Evolutionary conservation across 2,113 vertebrate species (phyloP).

Genomic region (Myocastor coypus): DNA sequence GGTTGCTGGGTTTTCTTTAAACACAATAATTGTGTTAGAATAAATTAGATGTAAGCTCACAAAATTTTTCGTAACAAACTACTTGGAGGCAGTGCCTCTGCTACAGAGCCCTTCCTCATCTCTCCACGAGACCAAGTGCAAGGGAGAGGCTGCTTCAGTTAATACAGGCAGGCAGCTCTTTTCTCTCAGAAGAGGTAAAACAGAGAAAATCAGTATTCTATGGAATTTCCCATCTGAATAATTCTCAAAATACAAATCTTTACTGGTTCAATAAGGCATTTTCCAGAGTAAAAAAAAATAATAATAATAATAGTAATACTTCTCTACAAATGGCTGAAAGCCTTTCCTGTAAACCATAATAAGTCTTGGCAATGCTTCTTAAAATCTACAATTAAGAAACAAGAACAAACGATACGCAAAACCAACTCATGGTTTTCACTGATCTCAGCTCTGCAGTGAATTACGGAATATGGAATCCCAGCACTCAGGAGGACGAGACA

Average conservation of each 20-base stretch:
- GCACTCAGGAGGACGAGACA: background rate
- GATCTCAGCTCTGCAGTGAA: conserved; percentile 11
- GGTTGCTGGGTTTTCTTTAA: background rate
- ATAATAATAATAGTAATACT: too few relatives aligned
- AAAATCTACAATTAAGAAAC: background rate
- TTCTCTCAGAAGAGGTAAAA: background rate
- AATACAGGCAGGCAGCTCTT: background rate
- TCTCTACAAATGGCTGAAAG: conserved; percentile 31
- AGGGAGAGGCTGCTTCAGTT: conserved; percentile 18
- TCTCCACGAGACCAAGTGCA: conserved; percentile 55
- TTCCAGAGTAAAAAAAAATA: conserved; percentile 72
- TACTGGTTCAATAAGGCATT: conserved; percentile 74
- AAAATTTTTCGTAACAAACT: conserved; percentile 47
- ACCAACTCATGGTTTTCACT: background rate
- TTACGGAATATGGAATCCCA: background rate
- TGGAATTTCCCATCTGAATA: conserved; percentile 73
- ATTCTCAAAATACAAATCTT: conserved; percentile 71
- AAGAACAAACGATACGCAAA: background rate
- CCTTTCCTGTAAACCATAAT: conserved; percentile 60
- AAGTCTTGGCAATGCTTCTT: conserved; percentile 25
- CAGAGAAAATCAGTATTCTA: conserved; percentile 16
- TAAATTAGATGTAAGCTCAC: conserved; percentile 53
- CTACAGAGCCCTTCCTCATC: background rate
- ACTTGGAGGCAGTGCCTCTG: background rate
- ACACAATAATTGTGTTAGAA: conserved; percentile 49